Evolutionary conservation across 2,113 vertebrate species (phyloP).

Genomic region (Paramormyrops kingsleyae): DNA sequence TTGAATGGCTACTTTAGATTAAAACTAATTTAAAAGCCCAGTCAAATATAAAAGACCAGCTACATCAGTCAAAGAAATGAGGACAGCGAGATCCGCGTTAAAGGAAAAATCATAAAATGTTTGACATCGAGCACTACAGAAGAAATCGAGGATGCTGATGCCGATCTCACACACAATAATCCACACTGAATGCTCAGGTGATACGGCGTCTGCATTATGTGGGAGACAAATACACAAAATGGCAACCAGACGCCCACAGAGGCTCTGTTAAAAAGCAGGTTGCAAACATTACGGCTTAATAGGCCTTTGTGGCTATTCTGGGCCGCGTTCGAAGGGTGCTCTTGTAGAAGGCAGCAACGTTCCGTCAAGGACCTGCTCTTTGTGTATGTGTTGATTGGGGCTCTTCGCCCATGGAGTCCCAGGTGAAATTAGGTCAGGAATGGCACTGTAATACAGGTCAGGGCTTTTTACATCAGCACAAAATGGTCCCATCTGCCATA

Average conservation of each 20-base stretch:
- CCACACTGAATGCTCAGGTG: background rate
- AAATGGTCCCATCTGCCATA: constrained; percentile 28
- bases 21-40: background rate
- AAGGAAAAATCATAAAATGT: background rate
- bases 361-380: constrained; percentile 32
- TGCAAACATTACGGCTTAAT: constrained; percentile 29
- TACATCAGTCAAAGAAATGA: background rate
- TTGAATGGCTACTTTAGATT: background rate
- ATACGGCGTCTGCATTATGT: background rate
- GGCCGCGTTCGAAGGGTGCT: constrained; percentile 25
- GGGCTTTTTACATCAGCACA: constrained; percentile 22
- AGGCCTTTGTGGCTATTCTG: constrained; percentile 33
- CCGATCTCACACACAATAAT: background rate
- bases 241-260: constrained; percentile 10
- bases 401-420: constrained; percentile 34
- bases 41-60: background rate
- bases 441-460: constrained; percentile 19
- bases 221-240: background rate
- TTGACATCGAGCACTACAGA: background rate
- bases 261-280: constrained; percentile 24
- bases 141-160: background rate
- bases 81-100: background rate
- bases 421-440: constrained; percentile 47
- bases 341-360: constrained; percentile 32
- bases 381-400: constrained; percentile 35